phyloP scores from a whole-genome alignment of 23 tunicate genomes.

The Phallusia fumigata region DNA sequence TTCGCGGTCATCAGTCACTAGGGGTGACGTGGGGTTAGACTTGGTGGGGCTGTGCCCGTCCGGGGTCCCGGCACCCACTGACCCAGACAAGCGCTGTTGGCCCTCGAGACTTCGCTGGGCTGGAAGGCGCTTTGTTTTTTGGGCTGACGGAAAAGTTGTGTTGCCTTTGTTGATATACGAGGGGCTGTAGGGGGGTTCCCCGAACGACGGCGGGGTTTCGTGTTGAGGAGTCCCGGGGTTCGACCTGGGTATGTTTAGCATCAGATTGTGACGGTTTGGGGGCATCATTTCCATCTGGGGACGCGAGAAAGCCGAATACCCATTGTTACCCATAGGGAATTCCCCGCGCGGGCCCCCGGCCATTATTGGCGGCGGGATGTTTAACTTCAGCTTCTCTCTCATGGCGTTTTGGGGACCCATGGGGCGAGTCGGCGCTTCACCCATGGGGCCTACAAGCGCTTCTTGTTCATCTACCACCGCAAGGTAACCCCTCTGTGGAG shows the following conservation, averaged over 20 bases:
- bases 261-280: not conserved
- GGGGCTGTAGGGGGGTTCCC: conserved; percentile 8
- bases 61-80: not conserved
- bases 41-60: conserved; percentile 2
- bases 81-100: not conserved
- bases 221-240: conserved; percentile 54
- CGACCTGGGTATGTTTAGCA: conserved; percentile 23
- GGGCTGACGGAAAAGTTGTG: conserved; percentile 26
- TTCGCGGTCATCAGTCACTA: not conserved
- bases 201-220: conserved; percentile 30
- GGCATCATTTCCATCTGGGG: not conserved
- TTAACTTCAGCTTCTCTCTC: not conserved
- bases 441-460: not conserved
- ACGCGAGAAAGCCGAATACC: not conserved
- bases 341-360: not conserved
- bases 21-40: conserved; percentile 1
- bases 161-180: conserved; percentile 15
- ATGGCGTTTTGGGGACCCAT: not conserved
- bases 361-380: not conserved
- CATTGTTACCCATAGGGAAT: not conserved
- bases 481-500: not conserved
- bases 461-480: conserved; percentile 2
- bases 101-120: not conserved
- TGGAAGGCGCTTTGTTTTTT: conserved; percentile 19
- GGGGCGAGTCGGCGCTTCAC: not conserved